Evolutionary conservation across 2,797 vertebrate genomes (phyloP), one percentile per base, ranked within the genome.

Genomic region (Dryobates pubescens): DNA sequence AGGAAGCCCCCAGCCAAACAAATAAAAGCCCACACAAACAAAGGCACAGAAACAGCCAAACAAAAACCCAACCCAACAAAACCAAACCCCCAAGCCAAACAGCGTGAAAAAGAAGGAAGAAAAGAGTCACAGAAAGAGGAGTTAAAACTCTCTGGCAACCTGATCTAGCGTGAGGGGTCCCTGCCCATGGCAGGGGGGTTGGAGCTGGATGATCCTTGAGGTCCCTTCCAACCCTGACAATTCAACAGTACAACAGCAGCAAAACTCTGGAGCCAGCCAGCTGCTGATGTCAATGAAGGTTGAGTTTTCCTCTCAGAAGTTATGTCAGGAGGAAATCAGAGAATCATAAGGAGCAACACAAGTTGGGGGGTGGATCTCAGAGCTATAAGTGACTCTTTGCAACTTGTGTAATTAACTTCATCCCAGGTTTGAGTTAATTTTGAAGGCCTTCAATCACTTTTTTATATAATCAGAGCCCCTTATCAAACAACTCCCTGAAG

Each of bases 281-380:
- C 86, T 93, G 90, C 93, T 69, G 97, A 97, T 82, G 97, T 97
- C 85, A 86, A 88, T 56, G 94, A 95, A 80, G 78, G 13, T 82
- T 58, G 89, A 96, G 4, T 73, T 95, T 64, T 88, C 88, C 67
- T 90, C 95, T 73, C 96, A 97, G 43, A 96, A 97, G 82, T 93
- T 92, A 7, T 82, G 97, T 98, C 10, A 98, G 97, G 93, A 98
- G 97, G 95, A 98, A 97, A 92, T 94, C 94, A 23, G 96, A 98
- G 58, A 98, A 98, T 62, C 63, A 95, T 62, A 98, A 98, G 93
- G 98, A 96, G 86, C 89, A 93, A 73, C 97, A 97, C 96, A 98
- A 92, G 94, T 64, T 92, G 98, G 89, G 92, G 98, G 92, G 98
- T n/a, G 98, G 96, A 97, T 97, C 98, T 95, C 98, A 73, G 96